These are phyloP conservation scores for Pachycephala philippinensis DNA, from an alignment of 2,113 vertebrate genomes.

Conservation along the genomic window DNA sequence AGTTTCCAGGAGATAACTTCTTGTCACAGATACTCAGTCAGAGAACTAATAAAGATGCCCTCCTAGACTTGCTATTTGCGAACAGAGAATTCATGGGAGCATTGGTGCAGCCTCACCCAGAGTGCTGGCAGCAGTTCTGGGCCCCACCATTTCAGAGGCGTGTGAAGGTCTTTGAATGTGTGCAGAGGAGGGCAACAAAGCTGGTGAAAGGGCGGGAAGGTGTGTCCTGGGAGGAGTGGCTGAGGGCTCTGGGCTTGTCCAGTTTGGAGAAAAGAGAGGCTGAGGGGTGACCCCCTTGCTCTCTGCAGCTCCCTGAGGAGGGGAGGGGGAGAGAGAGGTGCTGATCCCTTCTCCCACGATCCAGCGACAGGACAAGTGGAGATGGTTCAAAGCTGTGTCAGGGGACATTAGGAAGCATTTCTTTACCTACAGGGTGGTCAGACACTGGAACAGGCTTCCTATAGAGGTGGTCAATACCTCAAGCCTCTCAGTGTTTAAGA, in stretches of 20 bases:
- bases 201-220: neutral
- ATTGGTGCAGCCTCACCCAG: accelerated
- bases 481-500: neutral
- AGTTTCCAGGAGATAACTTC: neutral
- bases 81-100: neutral
- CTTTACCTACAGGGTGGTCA: neutral
- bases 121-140: neutral
- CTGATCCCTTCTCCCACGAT: neutral
- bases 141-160: neutral
- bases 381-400: neutral
- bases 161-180: neutral
- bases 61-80: neutral
- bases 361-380: neutral
- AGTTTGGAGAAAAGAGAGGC: neutral
- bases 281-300: neutral
- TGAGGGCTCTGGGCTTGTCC: neutral
- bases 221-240: neutral
- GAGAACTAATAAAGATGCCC: neutral
- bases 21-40: neutral
- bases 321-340: neutral
- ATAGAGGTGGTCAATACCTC: neutral
- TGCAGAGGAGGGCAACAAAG: neutral
- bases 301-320: neutral
- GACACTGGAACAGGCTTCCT: neutral
- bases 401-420: neutral